Base-by-base conservation (phyloP, 92 coral and sea anemone species). In the Zoanthus gigantus region DNA sequence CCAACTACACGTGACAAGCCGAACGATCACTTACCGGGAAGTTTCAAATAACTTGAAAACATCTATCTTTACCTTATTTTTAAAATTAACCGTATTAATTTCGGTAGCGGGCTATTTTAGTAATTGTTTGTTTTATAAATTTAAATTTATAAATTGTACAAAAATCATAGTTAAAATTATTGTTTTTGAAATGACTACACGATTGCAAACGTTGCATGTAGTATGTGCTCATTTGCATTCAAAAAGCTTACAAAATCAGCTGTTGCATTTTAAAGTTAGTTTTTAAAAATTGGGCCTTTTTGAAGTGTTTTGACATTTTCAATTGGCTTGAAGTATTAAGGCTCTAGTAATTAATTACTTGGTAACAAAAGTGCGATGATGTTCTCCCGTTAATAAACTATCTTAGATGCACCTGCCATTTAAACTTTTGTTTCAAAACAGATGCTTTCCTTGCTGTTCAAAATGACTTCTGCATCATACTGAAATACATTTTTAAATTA, bases 321-420 rank as follows among this genome's bases (percentile, higher is more conserved):
- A 81, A 29, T 81, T 66, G 75, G 73, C 63, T 15, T n/a, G 29
- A 2, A 47, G 23, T 60, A 44, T 67, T 81, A 81, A 63, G 66
- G 63, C 53, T 23, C 58, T 45, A 32, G n/a, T 60, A 63, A 56
- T 46, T 66, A 46, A 66, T 81, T 81, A 54, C 42, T 17, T 46
- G 61, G 29, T 18, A 67, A 63, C 10, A 9, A 18, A n/a, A 65
- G 66, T 28, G n/a, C 46, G 61, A 15, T 6, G 30, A 9, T 12
- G 47, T 7, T 23, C 65, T 47, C 54, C 18, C 71, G 52, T 65
- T 81, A 81, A 81, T 81, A 67, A 23, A 66, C 60, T 81, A 63
- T 63, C 69, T 17, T 28, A 15, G 5, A 23, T 14, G 75, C 85
- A 81, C 85, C 85, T 81, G 85, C 16, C 48, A 16, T 67, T 44